Evolutionary conservation across 2,113 vertebrate species (phyloP).

Genomic region (Mustela lutreola): DNA sequence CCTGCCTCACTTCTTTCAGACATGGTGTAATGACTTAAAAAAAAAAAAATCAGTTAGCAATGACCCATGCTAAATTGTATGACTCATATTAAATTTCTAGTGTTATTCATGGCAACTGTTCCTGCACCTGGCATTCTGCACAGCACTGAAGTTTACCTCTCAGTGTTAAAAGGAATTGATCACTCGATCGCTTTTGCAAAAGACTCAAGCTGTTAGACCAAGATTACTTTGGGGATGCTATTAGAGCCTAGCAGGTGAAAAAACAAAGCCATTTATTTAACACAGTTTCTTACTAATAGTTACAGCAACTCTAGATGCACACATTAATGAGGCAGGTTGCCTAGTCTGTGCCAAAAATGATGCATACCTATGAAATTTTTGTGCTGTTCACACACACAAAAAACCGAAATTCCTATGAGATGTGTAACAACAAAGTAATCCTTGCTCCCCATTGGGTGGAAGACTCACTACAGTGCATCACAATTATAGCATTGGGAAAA

Average conservation of each 20-base stretch:
- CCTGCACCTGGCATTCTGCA: constrained; percentile 57
- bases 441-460: not conserved
- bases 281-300: constrained; percentile 64
- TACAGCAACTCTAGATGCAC: constrained; percentile 41
- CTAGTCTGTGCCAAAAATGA: constrained; percentile 57
- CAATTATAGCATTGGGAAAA: not conserved
- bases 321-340: constrained; percentile 58
- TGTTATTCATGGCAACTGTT: constrained; percentile 41
- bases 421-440: constrained; percentile 36
- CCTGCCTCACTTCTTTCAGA: constrained; percentile 17
- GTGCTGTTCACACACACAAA: constrained; percentile 33
- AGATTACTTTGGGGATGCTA: constrained; percentile 73
- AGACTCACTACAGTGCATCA: not conserved
- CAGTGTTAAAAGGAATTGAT: constrained; percentile 77
- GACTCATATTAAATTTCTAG: constrained; percentile 57
- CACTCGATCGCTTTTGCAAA: constrained; percentile 71
- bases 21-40: constrained; percentile 24
- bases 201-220: constrained; percentile 72
- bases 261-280: constrained; percentile 72
- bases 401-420: not conserved
- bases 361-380: constrained; percentile 44
- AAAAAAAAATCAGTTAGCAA: not conserved
- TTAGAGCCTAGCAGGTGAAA: constrained; percentile 70
- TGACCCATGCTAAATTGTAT: not conserved
- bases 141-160: constrained; percentile 53